A percentile compares a stretch with the other conserved stretches of the same genome.
Conservation (phyloP, 2,113 vertebrate genomes). For the Pandion haliaetus region DNA sequence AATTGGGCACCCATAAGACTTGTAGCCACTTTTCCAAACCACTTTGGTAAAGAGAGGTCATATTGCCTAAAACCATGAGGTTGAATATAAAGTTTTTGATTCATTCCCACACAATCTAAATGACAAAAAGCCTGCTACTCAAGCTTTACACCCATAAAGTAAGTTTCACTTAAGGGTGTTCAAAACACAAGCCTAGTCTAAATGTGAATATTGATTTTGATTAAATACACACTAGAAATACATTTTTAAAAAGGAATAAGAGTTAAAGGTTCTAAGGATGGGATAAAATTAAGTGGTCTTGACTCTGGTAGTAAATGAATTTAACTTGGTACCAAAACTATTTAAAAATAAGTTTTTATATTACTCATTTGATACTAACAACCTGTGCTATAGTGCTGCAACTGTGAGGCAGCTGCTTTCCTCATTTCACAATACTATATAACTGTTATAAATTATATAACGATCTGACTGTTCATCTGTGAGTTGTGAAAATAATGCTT, state of each 20-base stretch:
- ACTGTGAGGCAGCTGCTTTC: slow-evolving; percentile 19
- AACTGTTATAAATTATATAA: slow-evolving; percentile 20
- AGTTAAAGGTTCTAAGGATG: slow-evolving; percentile 15
- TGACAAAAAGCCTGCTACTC: neutral
- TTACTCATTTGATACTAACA: slow-evolving; percentile 58
- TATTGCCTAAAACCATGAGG: fast-evolving
- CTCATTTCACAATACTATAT: slow-evolving; percentile 20
- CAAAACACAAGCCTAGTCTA: neutral
- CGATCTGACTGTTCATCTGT: neutral
- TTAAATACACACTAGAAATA: slow-evolving; percentile 11
- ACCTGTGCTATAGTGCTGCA: slow-evolving; percentile 26
- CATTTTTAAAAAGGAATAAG: neutral
- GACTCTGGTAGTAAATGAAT: slow-evolving; percentile 32
- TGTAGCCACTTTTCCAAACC: neutral
- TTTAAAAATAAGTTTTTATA: slow-evolving; percentile 41
- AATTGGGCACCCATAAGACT: neutral
- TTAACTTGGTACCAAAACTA: slow-evolving; percentile 41
- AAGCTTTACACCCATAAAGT: neutral
- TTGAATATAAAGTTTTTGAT: neutral
- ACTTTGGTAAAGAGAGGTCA: neutral
- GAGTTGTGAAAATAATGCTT: neutral
- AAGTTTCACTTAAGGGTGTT: neutral
- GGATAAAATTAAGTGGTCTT: slow-evolving; percentile 46
- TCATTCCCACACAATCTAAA: neutral
- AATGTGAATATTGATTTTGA: neutral